Evolutionary conservation across 2,113 vertebrate species (phyloP).

Genomic region (Mystacornis crossleyi): DNA sequence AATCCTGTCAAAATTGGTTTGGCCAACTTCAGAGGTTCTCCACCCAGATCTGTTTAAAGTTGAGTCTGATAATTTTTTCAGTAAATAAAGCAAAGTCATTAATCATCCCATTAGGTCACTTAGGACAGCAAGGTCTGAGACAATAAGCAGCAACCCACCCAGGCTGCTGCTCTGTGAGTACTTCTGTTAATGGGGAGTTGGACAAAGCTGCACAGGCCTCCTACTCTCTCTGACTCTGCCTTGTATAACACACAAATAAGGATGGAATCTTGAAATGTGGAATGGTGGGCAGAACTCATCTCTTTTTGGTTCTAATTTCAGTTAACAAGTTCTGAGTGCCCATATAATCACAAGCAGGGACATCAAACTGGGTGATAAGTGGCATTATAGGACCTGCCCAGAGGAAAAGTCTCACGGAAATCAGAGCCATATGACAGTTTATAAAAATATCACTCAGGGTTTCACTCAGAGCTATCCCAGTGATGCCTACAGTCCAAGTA

Average conservation of each 20-base stretch:
- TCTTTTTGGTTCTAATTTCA: background rate
- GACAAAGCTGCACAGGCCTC: background rate
- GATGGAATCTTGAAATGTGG: background rate
- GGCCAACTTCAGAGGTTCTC: background rate
- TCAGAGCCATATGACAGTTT: background rate
- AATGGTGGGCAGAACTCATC: background rate
- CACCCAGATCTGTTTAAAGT: background rate
- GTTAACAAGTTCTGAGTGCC: background rate
- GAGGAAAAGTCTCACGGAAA: background rate
- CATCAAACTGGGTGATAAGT: background rate
- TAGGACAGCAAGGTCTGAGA: background rate
- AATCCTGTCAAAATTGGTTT: background rate
- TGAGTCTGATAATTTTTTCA: background rate
- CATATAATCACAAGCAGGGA: background rate
- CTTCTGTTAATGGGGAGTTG: background rate
- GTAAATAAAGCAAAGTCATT: background rate
- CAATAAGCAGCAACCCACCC: background rate
- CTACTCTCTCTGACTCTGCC: background rate
- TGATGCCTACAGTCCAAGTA: background rate
- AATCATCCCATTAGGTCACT: background rate
- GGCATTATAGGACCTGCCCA: background rate
- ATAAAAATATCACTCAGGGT: background rate
- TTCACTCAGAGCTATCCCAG: background rate
- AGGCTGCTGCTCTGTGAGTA: background rate
- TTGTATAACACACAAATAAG: background rate